Conservation (phyloP, 2,888 invertebrate genomes). For the Hetaerina titia region DNA sequence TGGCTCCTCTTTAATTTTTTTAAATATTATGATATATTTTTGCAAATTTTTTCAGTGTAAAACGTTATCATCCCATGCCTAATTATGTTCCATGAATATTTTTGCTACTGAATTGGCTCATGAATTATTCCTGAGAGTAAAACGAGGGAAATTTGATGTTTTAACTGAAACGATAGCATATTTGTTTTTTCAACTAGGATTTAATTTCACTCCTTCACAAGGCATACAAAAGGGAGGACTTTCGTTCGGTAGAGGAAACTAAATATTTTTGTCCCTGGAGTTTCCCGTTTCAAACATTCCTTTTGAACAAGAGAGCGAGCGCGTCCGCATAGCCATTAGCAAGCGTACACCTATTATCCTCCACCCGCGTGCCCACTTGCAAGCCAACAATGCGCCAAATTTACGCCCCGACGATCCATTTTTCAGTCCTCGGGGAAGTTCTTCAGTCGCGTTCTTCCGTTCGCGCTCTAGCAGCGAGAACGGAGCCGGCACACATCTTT, state of each 20-base stretch:
- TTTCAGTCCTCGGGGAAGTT: neutral
- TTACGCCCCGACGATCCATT: neutral
- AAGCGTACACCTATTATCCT: neutral
- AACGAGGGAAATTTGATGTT: too few species aligned
- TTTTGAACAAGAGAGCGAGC: neutral
- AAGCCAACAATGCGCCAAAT: conserved; percentile 18
- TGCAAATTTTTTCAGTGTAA: too few species aligned
- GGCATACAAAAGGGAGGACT: neutral
- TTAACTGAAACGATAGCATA: too few species aligned
- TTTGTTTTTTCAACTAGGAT: too few species aligned
- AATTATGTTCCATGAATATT: too few species aligned
- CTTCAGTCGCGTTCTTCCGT: neutral
- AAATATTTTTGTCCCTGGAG: neutral
- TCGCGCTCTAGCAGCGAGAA: neutral
- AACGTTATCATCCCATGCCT: too few species aligned
- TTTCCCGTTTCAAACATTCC: neutral
- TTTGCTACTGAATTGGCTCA: too few species aligned
- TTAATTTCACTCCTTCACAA: neutral
- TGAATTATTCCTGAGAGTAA: too few species aligned
- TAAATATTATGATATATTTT: too few species aligned
- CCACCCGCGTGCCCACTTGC: neutral
- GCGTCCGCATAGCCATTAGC: neutral
- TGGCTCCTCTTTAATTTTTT: too few species aligned
- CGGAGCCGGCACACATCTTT: neutral
- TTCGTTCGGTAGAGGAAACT: neutral